phyloP scores from a whole-genome alignment of 2,113 vertebrate species.

The Neomonachus schauinslandi region DNA sequence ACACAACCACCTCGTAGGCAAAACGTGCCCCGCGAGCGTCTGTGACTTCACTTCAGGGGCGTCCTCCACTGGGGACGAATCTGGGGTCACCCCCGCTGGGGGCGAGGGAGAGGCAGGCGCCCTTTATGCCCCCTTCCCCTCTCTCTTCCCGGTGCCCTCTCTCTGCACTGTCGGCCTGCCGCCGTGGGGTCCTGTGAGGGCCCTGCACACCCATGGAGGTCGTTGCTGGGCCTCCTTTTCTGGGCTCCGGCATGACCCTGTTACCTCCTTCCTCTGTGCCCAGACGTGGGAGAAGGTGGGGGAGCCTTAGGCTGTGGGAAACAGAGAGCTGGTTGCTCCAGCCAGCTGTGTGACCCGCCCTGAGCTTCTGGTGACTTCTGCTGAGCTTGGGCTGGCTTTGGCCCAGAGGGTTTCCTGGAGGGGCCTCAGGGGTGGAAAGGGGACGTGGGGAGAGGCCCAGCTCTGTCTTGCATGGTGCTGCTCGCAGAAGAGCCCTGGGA shows the following conservation, averaged over 20 bases:
- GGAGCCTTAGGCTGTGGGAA: too few relatives aligned
- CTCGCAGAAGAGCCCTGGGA: background rate
- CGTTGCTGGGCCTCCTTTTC: background rate
- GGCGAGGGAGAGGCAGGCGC: background rate
- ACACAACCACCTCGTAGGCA: background rate
- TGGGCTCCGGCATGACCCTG: fast-evolving
- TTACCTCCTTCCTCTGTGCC: background rate
- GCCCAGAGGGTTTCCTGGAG: background rate
- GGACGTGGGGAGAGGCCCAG: background rate
- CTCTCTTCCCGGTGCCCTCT: background rate
- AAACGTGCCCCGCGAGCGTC: background rate
- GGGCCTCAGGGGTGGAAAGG: background rate
- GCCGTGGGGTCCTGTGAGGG: background rate
- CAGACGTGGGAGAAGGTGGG: fast-evolving
- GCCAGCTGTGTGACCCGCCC: background rate
- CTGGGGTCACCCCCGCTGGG: background rate
- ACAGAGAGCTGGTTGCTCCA: background rate
- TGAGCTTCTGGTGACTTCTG: background rate
- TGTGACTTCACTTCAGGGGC: background rate
- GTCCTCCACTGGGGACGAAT: background rate
- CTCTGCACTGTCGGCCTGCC: background rate
- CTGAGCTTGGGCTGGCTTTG: background rate
- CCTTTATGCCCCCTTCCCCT: background rate
- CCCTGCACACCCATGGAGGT: background rate
- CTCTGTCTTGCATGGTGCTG: fast-evolving